Evolutionary conservation across 1,140 invertebrate genomes (phyloP), one percentile per base, ranked within the genome.

Genomic region (Lucilia sericata): DNA sequence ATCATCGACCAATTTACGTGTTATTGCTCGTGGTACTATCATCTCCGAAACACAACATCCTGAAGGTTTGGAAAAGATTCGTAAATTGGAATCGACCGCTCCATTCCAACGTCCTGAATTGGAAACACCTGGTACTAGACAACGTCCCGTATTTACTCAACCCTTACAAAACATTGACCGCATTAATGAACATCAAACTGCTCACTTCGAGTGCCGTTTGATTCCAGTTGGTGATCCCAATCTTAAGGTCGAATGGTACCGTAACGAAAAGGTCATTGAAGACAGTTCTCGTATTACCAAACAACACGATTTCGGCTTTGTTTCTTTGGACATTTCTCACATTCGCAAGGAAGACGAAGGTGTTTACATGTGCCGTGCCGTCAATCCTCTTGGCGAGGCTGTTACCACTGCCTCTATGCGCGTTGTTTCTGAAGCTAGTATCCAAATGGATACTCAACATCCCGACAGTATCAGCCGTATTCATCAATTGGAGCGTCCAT

Each of bases 191-290:
- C 96, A 96, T 82, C 95, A 99, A 89, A 97, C 96, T 42, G 97
- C 97, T 82, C 97, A 99, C 93, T 98, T 99, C 88, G 98, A 99
- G 92, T 98, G 97, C 86, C 94, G 98, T 70, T 93, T 99, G n/a
- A 98, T 98, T 87, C 99, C 99, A n/a, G 97, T 99, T 85, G 98
- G 98, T 55, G 99, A 99, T 93, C 97, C 98, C 3, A 98, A 97
- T 34, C 93, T 99, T 74, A 98, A 97, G 91, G 97, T 99, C 0
- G 98, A 99, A 93, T 99, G 98, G 98, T 99, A 97, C 92, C 95
- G 97, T 90, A 98, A 99, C 92, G 97, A 98, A 89, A 95, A 97
- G 89, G 94, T 97, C 14, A 93, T 99, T 74, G 96, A 97, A 92
- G 96, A 97, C 90, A 98, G 98, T 88, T 98, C 98, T 19, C 94